A percentile compares a stretch with the other conserved stretches of the same genome.
These are phyloP conservation scores for Dendrocincla tyrannina DNA, from an alignment of 2,797 vertebrate genomes.

Conservation along the genomic window DNA sequence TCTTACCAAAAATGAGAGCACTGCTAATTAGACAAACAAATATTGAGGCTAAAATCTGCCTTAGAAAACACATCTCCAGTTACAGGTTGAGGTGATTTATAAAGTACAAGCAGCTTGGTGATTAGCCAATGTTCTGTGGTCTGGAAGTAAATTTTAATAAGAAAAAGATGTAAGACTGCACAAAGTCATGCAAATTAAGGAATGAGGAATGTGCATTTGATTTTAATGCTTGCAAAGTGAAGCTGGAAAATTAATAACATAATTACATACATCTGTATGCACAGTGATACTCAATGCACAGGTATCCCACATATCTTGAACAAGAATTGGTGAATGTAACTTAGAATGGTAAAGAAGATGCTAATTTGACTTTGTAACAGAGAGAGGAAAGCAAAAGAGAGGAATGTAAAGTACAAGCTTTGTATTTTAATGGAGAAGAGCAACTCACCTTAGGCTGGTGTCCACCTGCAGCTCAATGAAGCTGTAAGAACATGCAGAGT, in stretches of 20 bases:
- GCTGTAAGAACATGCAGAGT: rapidly evolving
- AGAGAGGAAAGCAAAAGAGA: neutral
- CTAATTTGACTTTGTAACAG: neutral
- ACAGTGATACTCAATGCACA: neutral
- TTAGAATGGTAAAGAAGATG: neutral
- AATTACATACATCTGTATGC: neutral
- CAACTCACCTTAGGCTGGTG: neutral
- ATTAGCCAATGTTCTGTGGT: neutral
- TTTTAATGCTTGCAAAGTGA: neutral
- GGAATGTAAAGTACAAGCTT: neutral
- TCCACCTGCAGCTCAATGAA: neutral
- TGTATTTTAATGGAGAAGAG: neutral
- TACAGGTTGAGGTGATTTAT: neutral
- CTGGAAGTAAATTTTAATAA: neutral
- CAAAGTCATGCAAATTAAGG: constrained; percentile 1
- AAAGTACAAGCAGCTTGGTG: neutral
- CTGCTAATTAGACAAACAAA: neutral
- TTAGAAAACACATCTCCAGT: neutral
- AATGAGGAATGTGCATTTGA: neutral
- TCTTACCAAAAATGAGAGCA: neutral
- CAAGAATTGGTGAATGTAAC: neutral
- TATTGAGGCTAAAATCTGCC: neutral
- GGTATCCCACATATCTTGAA: neutral
- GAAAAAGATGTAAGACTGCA: neutral
- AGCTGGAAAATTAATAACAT: neutral